These are phyloP conservation scores for Agrochola lychnidis DNA, from an alignment of 2,888 invertebrate genomes.

Conservation along the genomic window DNA sequence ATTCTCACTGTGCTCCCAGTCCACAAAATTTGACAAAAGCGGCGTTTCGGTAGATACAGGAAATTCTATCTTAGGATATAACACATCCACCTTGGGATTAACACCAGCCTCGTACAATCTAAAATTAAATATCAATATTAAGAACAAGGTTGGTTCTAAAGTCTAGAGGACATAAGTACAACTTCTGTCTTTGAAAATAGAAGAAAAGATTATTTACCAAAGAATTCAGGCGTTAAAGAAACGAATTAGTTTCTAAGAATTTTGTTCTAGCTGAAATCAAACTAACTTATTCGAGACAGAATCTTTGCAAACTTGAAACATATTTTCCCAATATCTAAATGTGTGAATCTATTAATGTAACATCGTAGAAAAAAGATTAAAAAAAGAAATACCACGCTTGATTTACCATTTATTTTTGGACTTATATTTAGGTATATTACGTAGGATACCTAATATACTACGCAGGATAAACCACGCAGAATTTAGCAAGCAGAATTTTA, in stretches of 20 bases:
- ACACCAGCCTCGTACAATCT: constrained; percentile 94
- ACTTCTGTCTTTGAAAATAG: not conserved
- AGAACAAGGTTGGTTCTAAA: constrained; percentile 21
- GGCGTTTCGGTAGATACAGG: constrained; percentile 96
- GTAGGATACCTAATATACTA: no score
- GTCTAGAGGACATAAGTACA: constrained; percentile 33
- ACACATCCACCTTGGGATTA: constrained; percentile 92
- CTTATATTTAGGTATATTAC: no score
- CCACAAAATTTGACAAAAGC: constrained; percentile 93
- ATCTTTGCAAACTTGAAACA: not conserved
- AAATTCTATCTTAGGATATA: constrained; percentile 93
- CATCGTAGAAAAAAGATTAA: no score
- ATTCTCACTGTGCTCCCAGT: constrained; percentile 94
- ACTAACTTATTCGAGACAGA: not conserved
- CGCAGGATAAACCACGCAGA: not conserved
- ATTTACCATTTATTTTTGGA: not conserved
- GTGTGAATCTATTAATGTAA: not conserved
- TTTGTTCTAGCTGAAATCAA: not conserved
- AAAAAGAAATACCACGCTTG: not conserved
- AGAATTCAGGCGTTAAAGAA: not conserved
- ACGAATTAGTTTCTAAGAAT: constrained; percentile 1
- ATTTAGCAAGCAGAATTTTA: not conserved
- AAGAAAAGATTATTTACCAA: constrained; percentile 1
- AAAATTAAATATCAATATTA: constrained; percentile 36
- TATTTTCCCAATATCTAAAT: not conserved